Base-by-base conservation (phyloP, 2,797 vertebrate genomes). In the Typhlichthys subterraneus region DNA sequence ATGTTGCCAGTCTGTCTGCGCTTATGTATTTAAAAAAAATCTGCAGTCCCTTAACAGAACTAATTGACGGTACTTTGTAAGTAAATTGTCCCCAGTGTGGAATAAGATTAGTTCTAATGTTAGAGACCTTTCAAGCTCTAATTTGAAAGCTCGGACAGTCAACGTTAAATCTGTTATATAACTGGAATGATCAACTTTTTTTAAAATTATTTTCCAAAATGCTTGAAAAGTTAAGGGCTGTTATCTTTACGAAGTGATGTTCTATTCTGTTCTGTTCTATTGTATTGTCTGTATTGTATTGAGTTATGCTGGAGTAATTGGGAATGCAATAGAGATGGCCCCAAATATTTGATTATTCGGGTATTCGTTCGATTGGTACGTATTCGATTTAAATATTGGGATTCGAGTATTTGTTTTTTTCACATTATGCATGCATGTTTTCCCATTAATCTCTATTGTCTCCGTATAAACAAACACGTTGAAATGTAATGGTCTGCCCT, bases 71-170 rank as follows among this genome's bases (percentile, higher is more conserved):
- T 13, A 51, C 50, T 52, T 62, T 73, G 47, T 52, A 46, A 73
- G 53, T 67, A 61, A 70, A 70, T 69, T 67, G 66, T 69, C 59
- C 65, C 4, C 1, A 59, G 45, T 63, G 56, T 59, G 60, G 53
- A 45, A 62, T 63, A 55, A 60, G 54, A 77, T 77, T 58, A 64
- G 53, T n/a, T 12, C 2, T 63, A 57, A 71, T 71, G 31, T 2
- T 7, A 67, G 61, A 14, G 53, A 67, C 57, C 55, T 65, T 72
- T 69, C 52, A 63, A 59, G 33, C 47, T 45, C 56, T 46, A 38
- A 50, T 19, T 45, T 56, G 48, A 15, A 38, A 59, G 23, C 19
- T 45, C 6, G 52, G 19, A 63, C 45, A 3, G 38, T 75, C 1
- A 54, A 17, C 10, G 2, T 29, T 2, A 46, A 46, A 31, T 49